These are phyloP conservation scores for Leguminivora glycinivorella DNA, from an alignment of 1,140 invertebrate species.

Conservation along the genomic window DNA sequence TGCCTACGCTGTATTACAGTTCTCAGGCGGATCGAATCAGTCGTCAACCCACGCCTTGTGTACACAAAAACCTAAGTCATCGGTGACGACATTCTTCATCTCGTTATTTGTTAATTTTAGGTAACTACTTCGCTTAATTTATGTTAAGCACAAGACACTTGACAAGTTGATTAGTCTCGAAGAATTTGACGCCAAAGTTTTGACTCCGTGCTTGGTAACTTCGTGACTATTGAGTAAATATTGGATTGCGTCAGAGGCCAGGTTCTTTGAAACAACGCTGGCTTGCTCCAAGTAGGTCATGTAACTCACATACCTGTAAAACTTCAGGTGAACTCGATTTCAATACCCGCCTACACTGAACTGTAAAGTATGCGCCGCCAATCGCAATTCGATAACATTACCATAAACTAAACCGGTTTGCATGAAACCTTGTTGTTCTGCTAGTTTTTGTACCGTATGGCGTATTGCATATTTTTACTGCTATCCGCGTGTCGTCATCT, in stretches of 20 bases:
- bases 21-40: constrained; percentile 57
- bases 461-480: constrained; percentile 18
- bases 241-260: background rate
- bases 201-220: background rate
- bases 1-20: constrained; percentile 31
- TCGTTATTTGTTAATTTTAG: background rate
- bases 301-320: constrained; percentile 64
- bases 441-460: constrained; percentile 20
- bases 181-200: background rate
- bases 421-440: constrained; percentile 28
- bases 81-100: constrained; percentile 33
- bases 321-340: constrained; percentile 39
- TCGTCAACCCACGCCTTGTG: constrained; percentile 47
- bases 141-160: background rate
- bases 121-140: background rate
- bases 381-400: constrained; percentile 53
- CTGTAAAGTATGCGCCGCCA: constrained; percentile 21
- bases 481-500: constrained; percentile 10
- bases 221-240: background rate
- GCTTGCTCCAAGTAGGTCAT: constrained; percentile 66
- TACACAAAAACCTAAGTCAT: constrained; percentile 46
- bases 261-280: constrained; percentile 49
- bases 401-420: constrained; percentile 61
- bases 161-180: background rate
- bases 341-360: constrained; percentile 33